Percentiles rank a stretch among this genome's conserved stretches.
Conservation (phyloP, 1,140 invertebrate genomes). For the Drosophila dunni region DNA sequence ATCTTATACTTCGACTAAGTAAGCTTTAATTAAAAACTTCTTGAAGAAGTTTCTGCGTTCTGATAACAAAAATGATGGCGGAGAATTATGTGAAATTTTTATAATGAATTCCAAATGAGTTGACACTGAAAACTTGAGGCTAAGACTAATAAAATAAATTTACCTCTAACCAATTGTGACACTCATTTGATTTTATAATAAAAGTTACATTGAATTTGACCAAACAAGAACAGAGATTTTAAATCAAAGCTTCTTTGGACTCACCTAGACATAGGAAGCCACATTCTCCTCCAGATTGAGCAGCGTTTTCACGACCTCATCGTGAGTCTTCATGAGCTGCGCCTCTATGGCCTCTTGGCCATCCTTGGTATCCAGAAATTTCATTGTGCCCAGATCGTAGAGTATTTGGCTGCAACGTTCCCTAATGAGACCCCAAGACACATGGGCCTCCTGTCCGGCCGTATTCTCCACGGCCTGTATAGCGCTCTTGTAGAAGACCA, state of each 20-base stretch:
- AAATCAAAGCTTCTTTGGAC: background rate
- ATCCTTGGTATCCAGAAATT: conserved; percentile 56
- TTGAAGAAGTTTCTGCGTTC: too few species aligned
- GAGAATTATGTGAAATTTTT: too few species aligned
- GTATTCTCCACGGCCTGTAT: conserved; percentile 47
- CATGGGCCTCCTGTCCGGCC: conserved; percentile 40
- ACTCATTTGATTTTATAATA: too few species aligned
- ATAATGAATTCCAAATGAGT: too few species aligned
- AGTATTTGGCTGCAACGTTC: conserved; percentile 36
- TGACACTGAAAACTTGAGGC: too few species aligned
- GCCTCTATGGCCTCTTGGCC: conserved; percentile 28
- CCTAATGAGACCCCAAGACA: conserved; percentile 73
- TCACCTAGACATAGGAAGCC: background rate
- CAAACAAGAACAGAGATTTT: too few species aligned
- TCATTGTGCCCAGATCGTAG: conserved; percentile 74
- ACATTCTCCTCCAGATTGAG: conserved; percentile 50
- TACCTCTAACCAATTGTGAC: too few species aligned
- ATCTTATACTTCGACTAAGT: background rate
- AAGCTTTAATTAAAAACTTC: too few species aligned
- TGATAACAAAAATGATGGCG: too few species aligned
- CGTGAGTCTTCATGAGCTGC: conserved; percentile 13
- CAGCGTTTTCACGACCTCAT: conserved; percentile 11
- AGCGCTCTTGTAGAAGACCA: conserved; percentile 55
- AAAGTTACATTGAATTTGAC: too few species aligned
- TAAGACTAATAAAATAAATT: too few species aligned